Percentiles rank a stretch among this genome's conserved stretches.
phyloP scores from a whole-genome alignment of 1,140 invertebrate species.

The Acromyrmex echinatior region DNA sequence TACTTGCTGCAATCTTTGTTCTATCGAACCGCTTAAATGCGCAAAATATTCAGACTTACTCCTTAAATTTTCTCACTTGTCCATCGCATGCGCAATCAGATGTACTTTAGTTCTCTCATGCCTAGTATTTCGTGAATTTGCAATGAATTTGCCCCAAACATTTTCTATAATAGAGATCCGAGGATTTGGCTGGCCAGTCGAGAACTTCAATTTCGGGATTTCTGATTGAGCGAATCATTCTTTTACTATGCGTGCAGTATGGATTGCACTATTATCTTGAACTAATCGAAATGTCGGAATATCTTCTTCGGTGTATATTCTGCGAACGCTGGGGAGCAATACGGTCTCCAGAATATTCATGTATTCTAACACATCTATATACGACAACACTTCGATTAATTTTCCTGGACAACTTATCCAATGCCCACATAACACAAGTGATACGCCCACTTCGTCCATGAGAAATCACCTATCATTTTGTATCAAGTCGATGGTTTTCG shows the following conservation, averaged over 20 bases:
- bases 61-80: background rate
- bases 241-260: background rate
- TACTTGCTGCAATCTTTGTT: background rate
- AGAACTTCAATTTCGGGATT: background rate
- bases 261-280: background rate
- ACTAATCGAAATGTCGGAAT: conserved; percentile 16
- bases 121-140: background rate
- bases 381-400: no score
- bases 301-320: background rate
- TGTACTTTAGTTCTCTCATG: background rate
- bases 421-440: no score
- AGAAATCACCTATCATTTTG: no score
- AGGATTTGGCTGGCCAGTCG: background rate
- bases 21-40: background rate
- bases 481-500: no score
- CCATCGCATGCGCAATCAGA: background rate
- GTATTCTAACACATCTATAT: no score
- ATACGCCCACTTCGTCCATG: no score
- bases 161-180: conserved; percentile 24
- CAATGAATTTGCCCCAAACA: background rate
- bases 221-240: background rate
- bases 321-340: background rate
- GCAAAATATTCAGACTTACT: background rate
- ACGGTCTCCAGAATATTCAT: no score
- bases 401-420: no score